Evolutionary conservation across 1,140 invertebrate genomes (phyloP).

Genomic region (Bombus cullumanus): DNA sequence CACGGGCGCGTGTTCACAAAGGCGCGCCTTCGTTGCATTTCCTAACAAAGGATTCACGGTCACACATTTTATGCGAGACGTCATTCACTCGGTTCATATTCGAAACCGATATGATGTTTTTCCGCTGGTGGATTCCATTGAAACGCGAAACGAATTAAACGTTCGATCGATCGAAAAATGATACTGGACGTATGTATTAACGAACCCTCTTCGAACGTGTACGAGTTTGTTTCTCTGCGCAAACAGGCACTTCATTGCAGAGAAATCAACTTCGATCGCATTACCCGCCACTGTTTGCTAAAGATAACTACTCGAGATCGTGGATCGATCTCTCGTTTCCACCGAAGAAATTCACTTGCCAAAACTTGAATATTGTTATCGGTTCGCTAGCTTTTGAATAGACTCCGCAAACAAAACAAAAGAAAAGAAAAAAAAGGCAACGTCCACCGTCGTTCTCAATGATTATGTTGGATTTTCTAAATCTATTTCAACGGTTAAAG

Average conservation of each 20-base stretch:
- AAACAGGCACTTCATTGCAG: not conserved
- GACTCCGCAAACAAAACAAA: not conserved
- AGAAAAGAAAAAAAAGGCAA: accelerated
- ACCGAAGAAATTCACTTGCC: not conserved
- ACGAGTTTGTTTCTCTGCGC: not conserved
- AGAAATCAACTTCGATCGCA: not conserved
- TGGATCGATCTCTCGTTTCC: not conserved
- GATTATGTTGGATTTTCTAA: no score
- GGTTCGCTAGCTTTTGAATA: not conserved
- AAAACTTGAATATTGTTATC: not conserved
- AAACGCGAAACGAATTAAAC: constrained; percentile 10
- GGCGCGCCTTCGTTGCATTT: constrained; percentile 6
- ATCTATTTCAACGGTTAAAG: no score
- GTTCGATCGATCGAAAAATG: not conserved
- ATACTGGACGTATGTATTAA: not conserved
- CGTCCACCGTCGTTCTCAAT: no score
- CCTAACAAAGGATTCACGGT: constrained; percentile 26
- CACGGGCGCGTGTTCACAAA: constrained; percentile 2
- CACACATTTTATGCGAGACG: not conserved
- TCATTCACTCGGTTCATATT: not conserved
- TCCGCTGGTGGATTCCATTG: not conserved
- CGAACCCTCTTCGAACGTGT: not conserved
- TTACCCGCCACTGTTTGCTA: not conserved
- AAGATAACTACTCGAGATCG: not conserved
- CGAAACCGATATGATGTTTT: constrained; percentile 2